Base-by-base conservation (phyloP, 2,797 vertebrate species). In the Eulemur albifrons region DNA sequence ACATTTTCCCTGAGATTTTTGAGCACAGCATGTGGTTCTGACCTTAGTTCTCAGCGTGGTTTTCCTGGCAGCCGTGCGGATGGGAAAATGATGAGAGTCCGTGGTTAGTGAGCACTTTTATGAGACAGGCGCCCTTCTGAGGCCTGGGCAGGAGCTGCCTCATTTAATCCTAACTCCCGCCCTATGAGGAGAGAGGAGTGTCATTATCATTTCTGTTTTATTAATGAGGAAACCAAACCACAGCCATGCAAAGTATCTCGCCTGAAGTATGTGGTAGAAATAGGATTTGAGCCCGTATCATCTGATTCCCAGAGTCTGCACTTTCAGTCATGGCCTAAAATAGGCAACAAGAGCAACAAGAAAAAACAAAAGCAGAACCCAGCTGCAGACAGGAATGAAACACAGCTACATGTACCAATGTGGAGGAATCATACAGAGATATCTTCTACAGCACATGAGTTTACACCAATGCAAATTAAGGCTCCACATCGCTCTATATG, bases 261-360 rank as follows among this genome's bases (percentile, higher is more conserved):
- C 25, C 30, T 11, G 7, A 72, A 87, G 57, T 82, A 79, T 48
- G 38, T 30, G 86, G 43, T 23, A 50, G 81, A 63, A 43, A 40
- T 2, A 70, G 30, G 25, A n/a, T 57, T 11, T 48, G 61, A 77
- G 43, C 9, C 61, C 38, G 5, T 21, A 15, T 23, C 32, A 10
- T 63, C 35, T 27, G 83, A 38, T 73, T 52, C 54, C 43, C 1
- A 6, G 8, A 43, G 65, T 10, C 75, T 73, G 59, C 5, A 18
- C 32, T 77, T 94, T 69, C 10, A 32, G 14, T 88, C n/a, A 23
- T 50, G 40, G 76, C 72, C 72, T 82, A 67, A 94, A 86, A 89
- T 54, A 76, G 76, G 30, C 50, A 48, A 38, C 6, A 2, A 76
- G 94, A 88, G 30, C 85, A 79, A 52, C 0, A 50, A 84, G 32